Evolutionary conservation across 2,797 vertebrate species (phyloP), one percentile per base, ranked within the genome.

Genomic region (Macropus fuliginosus): DNA sequence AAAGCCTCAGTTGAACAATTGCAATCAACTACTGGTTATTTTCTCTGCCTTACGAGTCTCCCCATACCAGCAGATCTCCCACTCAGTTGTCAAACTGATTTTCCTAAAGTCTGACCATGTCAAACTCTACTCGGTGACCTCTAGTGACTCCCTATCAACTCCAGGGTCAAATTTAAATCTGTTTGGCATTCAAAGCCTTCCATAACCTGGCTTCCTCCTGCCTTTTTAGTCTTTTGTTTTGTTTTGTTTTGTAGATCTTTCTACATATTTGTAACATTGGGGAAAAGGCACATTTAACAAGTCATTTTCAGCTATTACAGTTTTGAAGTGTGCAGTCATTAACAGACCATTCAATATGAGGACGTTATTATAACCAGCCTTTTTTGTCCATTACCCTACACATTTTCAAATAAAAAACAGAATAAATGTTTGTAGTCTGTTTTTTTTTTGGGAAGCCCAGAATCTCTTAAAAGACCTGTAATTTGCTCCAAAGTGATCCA

Each of bases 301-400:
- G 57, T 93, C 92, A 54, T 95, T 97, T 95, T 95, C 93, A 56
- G 94, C 96, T 96, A 97, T 97, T 95, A 95, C 28, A 13, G 96
- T 94, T 97, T 95, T 97, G 96, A 97, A 97, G 97, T 96, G 97
- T 96, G 98, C 97, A 98, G 81, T 95, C 98, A 55, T 97, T 95
- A 96, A 97, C 95, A 97, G 98, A 97, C 98, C 97, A 96, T 97
- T 98, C 98, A 98, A 98, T 98, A 98, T 98, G 98, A 98, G 98
- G 97, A 98, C 96, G 94, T 97, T 98, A 96, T 93, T 96, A 97
- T 97, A 98, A 98, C 98, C 97, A 97, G 97, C 98, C 98, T 98
- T 97, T 97, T 95, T 74, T 97, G 97, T 97, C 98, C 95, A 93
- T 94, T 96, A 97, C 94, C 97, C 96, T 95, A 94, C 96, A 92